Base-by-base conservation (phyloP, 2,797 vertebrate species). In the Ctenopoma multispine region DNA sequence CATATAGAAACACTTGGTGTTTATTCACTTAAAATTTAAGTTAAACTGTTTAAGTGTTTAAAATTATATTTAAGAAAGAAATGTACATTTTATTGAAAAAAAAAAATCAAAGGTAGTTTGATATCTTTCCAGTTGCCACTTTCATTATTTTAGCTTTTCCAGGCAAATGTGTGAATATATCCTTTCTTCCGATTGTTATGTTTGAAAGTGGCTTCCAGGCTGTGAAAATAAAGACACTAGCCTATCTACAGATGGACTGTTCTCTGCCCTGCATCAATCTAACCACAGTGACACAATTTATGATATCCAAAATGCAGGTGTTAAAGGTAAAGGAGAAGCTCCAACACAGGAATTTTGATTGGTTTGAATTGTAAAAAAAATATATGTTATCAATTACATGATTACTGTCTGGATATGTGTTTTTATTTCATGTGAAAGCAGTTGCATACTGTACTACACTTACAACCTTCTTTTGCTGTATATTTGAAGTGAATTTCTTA, bases 161-260 rank as follows among this genome's bases (percentile, higher is more conserved):
- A 70, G 61, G 55, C 64, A 61, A 69, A 15, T 21, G 27, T 85
- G 65, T 82, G 54, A 82, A 72, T 81, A 83, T 83, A 72, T 75
- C 43, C 55, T 68, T 72, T 78, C 21, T 65, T 73, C 54, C 24
- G 63, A 38, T 68, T 76, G 29, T 76, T 87, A 64, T 85, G 81
- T 84, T 83, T 82, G 73, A 78, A 66, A 76, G 43, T 80, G 68
- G 88, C 79, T 87, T 85, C 62, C 72, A 77, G 82, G 80, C 80
- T 84, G 77, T 86, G 61, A 72, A 81, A 92, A 92, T 91, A 92
- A 91, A 92, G 55, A 85, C 41, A 59, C 38, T 44, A 64, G 81
- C 83, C 75, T 77, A 60, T 67, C 60, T 53, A 67, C 65, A 65
- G 36, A 53, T 5, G 8, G 40, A 53, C 63, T 73, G 43, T 60